Percentiles rank a stretch among this genome's conserved stretches.
Evolutionary conservation across 1,140 invertebrate genomes (phyloP).

Genomic region (Drosophila pseudoananassae): DNA sequence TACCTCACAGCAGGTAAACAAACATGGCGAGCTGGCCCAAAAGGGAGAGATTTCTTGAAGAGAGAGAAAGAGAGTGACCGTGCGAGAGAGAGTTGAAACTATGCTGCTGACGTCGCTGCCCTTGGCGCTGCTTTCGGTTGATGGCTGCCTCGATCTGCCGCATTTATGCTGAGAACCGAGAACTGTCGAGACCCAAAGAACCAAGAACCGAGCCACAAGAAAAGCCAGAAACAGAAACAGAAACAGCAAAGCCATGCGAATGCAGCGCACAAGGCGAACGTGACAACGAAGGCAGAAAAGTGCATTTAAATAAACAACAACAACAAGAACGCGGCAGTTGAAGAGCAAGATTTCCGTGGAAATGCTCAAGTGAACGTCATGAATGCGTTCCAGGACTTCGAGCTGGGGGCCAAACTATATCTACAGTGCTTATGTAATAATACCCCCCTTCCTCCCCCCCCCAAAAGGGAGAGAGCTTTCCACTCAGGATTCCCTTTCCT

Average conservation of each 20-base stretch:
- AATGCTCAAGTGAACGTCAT: slow-evolving; percentile 58
- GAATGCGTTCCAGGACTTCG: slow-evolving; percentile 80
- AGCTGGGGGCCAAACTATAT: slow-evolving; percentile 81
- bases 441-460: neutral
- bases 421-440: slow-evolving; percentile 83
- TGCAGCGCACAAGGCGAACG: slow-evolving; percentile 76
- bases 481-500: neutral
- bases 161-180: slow-evolving; percentile 73
- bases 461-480: neutral
- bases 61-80: slow-evolving; percentile 24
- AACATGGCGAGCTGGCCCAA: slow-evolving; percentile 58
- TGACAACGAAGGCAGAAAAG: slow-evolving; percentile 76
- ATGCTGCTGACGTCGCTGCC: slow-evolving; percentile 62
- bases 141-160: slow-evolving; percentile 38
- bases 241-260: slow-evolving; percentile 76
- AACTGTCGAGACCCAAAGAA: slow-evolving; percentile 70
- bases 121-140: slow-evolving; percentile 49
- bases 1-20: slow-evolving; percentile 70
- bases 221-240: slow-evolving; percentile 65
- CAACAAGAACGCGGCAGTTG: slow-evolving; percentile 4
- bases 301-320: slow-evolving; percentile 49
- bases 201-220: slow-evolving; percentile 27
- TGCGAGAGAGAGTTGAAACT: slow-evolving; percentile 35
- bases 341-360: slow-evolving; percentile 37
- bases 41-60: slow-evolving; percentile 5